These are phyloP conservation scores for Nerophis ophidion DNA, from an alignment of 2,113 vertebrate species.

Conservation along the genomic window DNA sequence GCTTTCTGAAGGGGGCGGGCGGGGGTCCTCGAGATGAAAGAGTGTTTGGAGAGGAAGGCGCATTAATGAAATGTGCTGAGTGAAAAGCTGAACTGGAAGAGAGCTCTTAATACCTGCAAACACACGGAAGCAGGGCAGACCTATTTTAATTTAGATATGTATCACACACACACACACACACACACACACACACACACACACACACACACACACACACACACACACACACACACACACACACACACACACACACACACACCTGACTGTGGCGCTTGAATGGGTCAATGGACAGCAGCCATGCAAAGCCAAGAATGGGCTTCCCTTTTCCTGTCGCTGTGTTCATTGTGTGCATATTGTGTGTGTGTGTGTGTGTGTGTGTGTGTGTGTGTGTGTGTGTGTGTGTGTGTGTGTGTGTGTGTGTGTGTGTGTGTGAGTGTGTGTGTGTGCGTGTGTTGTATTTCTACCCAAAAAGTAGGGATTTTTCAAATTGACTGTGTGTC, in stretches of 20 bases:
- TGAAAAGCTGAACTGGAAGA: slow-evolving; percentile 66
- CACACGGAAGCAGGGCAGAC: slow-evolving; percentile 21
- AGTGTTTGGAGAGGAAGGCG: slow-evolving; percentile 58
- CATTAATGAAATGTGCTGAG: slow-evolving; percentile 76
- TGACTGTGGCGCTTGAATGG: slow-evolving; percentile 39
- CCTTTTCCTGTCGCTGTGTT: slow-evolving; percentile 23
- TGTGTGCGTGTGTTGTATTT: too few relatives aligned
- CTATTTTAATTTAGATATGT: slow-evolving; percentile 27
- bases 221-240: slow-evolving; percentile 12
- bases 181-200: slow-evolving; percentile 10
- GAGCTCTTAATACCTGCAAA: slow-evolving; percentile 47
- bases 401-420: slow-evolving; percentile 2
- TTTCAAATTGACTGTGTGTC: too few relatives aligned
- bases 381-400: background rate
- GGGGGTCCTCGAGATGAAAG: slow-evolving; percentile 65
- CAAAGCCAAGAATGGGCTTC: slow-evolving; percentile 44
- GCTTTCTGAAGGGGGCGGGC: slow-evolving; percentile 37
- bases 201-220: slow-evolving; percentile 27
- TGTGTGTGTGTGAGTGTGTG: slow-evolving; percentile 4
- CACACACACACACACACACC: slow-evolving; percentile 24
- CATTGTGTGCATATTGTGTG: background rate
- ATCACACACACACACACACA: slow-evolving; percentile 24
- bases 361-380: slow-evolving; percentile 9
- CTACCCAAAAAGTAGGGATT: too few relatives aligned
- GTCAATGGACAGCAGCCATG: slow-evolving; percentile 60